Percentiles rank a stretch among this genome's conserved stretches.
phyloP scores from a whole-genome alignment of 2,113 vertebrate genomes.

The human (Homo sapiens) region GRCh38 chrY:14431501-14432000 shows the following conservation, averaged over 20 bases:
- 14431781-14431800: no score
- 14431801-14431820: no score
- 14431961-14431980: not conserved
- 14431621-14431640: not conserved
- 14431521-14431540: no score
- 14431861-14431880: no score
- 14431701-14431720: no score
- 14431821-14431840: no score
- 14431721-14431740: no score
- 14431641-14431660: accelerated
- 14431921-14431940: no score
- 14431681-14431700: not conserved
- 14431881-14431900: not conserved
- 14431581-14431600: not conserved
- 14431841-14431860: not conserved
- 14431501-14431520: not conserved
- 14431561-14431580: not conserved
- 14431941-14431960: not conserved
- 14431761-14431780: no score
- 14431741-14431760: no score
- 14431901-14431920: not conserved
- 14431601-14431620: not conserved
- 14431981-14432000: not conserved
- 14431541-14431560: no score
- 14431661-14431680: no score